Conservation (phyloP, 2,888 invertebrate genomes). For the Phyllotreta striolata region DNA sequence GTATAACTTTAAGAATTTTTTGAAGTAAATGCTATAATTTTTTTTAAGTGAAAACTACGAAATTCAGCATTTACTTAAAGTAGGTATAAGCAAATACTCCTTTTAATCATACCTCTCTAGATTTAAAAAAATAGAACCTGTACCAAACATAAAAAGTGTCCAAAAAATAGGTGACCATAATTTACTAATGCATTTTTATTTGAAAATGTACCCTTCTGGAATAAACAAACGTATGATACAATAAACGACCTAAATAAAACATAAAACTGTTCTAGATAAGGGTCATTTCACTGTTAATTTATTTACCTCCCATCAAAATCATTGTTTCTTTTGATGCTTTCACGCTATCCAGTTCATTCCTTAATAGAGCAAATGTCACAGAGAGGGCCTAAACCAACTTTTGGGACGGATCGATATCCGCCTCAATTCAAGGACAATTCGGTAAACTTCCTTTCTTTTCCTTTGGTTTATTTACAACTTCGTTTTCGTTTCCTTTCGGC, state of each 20-base stretch:
- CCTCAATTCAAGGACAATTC: slow-evolving; percentile 32
- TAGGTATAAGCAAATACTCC: too few relatives aligned
- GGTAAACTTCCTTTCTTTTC: slow-evolving; percentile 28
- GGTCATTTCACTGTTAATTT: neutral
- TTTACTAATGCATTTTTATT: too few relatives aligned
- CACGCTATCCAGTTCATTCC: slow-evolving; percentile 10
- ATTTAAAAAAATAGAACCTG: too few relatives aligned
- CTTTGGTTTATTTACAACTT: slow-evolving; percentile 21
- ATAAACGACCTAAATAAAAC: too few relatives aligned
- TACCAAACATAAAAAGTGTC: too few relatives aligned
- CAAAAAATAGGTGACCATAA: too few relatives aligned
- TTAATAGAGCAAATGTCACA: slow-evolving; percentile 29
- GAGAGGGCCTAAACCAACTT: slow-evolving; percentile 32
- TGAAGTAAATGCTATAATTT: neutral
- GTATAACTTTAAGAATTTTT: slow-evolving; percentile 1
- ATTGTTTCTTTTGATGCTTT: slow-evolving; percentile 15
- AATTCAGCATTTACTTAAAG: too few relatives aligned
- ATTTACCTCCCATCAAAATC: slow-evolving; percentile 17
- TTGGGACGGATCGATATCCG: slow-evolving; percentile 34
- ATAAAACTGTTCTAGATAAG: too few relatives aligned
- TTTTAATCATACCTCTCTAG: too few relatives aligned
- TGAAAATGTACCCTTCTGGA: too few relatives aligned
- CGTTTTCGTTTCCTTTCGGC: slow-evolving; percentile 3
- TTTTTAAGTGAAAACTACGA: neutral
- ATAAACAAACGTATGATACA: too few relatives aligned